Percentiles rank a stretch among this genome's conserved stretches.
Conservation (phyloP, 2,113 vertebrate genomes). For the Verasper variegatus region DNA sequence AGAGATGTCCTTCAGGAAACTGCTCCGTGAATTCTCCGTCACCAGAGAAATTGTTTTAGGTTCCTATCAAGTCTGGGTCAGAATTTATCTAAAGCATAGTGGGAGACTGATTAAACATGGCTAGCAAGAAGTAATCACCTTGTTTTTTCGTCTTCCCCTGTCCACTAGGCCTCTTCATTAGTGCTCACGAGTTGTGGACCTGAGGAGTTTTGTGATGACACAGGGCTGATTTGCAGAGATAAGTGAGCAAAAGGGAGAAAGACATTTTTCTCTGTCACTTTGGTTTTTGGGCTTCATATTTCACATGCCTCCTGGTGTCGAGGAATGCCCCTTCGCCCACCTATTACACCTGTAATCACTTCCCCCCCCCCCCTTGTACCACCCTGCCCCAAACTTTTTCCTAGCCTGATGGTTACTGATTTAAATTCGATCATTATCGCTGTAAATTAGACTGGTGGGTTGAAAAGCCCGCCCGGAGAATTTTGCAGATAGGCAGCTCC, state of each 20-base stretch:
- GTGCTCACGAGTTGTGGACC: constrained; percentile 27
- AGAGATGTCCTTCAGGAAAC: constrained; percentile 66
- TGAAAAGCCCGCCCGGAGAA: constrained; percentile 27
- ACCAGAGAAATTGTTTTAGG: constrained; percentile 61
- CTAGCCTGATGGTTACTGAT: constrained; percentile 3
- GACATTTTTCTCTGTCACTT: constrained; percentile 70
- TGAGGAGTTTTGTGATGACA: constrained; percentile 17
- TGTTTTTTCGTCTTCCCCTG: constrained; percentile 39
- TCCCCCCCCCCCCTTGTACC: not conserved
- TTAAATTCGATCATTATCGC: constrained; percentile 44
- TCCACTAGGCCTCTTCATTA: constrained; percentile 17
- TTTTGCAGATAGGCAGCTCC: constrained; percentile 9
- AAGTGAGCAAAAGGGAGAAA: constrained; percentile 24
- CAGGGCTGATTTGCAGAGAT: constrained; percentile 53
- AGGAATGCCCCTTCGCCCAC: constrained; percentile 5
- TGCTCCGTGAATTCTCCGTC: constrained; percentile 45
- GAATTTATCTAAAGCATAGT: constrained; percentile 70
- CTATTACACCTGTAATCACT: constrained; percentile 57
- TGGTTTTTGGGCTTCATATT: constrained; percentile 61
- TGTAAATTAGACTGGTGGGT: constrained; percentile 43
- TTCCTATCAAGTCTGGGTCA: constrained; percentile 66
- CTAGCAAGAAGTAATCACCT: constrained; percentile 58
- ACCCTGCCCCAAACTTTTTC: not conserved
- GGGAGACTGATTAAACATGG: constrained; percentile 71
- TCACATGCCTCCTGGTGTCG: constrained; percentile 43